Percentiles rank a stretch among this genome's conserved stretches.
Conservation (phyloP, 2,888 invertebrate genomes). For the Eulithis prunata region DNA sequence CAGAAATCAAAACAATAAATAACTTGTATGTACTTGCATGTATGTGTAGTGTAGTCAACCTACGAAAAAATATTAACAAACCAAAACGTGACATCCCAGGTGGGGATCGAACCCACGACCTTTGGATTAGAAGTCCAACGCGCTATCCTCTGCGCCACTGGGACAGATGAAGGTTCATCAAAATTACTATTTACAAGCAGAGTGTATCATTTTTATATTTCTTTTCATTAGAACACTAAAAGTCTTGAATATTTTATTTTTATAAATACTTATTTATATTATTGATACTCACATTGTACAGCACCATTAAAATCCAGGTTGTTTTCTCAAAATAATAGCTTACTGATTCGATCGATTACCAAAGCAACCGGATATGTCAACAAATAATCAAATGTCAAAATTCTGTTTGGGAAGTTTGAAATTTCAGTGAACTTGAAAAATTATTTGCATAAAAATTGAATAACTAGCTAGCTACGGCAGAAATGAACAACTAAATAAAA, state of each 20-base stretch:
- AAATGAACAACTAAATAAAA: constrained; percentile 21
- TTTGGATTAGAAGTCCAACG: constrained; percentile 96
- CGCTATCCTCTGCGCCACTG: constrained; percentile 95
- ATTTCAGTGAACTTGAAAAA: constrained; percentile 57
- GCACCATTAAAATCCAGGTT: not conserved
- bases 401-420: constrained; percentile 72
- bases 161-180: constrained; percentile 73
- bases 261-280: not conserved
- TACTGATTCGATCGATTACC: constrained; percentile 24
- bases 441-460: constrained; percentile 32
- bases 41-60: no score
- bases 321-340: constrained; percentile 3
- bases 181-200: constrained; percentile 49
- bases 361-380: constrained; percentile 63
- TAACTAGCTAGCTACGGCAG: constrained; percentile 38
- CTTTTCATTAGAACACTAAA: constrained; percentile 1
- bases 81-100: constrained; percentile 86
- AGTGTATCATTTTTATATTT: not conserved
- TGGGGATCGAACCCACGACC: constrained; percentile 95
- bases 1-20: no score
- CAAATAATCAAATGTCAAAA: constrained; percentile 57
- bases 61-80: not conserved
- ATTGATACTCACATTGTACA: not conserved
- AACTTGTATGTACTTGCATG: no score
- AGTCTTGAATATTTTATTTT: not conserved